A percentile compares a stretch with the other conserved stretches of the same genome.
Conservation (phyloP, 2,797 vertebrate species). For the Sebastes steindachneri region DNA sequence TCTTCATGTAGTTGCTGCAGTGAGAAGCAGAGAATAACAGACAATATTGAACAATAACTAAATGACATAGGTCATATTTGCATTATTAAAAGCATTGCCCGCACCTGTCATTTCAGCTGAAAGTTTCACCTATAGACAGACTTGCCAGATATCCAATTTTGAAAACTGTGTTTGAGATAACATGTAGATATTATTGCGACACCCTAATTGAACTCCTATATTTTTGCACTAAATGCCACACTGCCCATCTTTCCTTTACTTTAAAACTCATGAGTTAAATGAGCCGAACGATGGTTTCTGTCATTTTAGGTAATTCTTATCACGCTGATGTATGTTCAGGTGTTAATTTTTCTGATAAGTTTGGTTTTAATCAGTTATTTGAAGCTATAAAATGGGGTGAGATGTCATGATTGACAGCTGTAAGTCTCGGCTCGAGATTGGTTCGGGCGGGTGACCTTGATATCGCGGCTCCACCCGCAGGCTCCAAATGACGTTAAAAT, state of each 20-base stretch:
- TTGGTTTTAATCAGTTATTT: too few species aligned
- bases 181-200: background rate
- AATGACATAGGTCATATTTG: background rate
- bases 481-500: too few species aligned
- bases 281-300: too few species aligned
- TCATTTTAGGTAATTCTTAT: too few species aligned
- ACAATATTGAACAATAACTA: conserved; percentile 6
- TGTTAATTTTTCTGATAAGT: too few species aligned
- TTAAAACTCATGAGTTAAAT: background rate
- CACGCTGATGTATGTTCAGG: too few species aligned
- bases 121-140: background rate
- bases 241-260: background rate
- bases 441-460: too few species aligned
- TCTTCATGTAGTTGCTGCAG: background rate
- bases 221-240: background rate
- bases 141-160: background rate
- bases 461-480: too few species aligned
- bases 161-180: background rate
- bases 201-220: background rate
- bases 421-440: too few species aligned
- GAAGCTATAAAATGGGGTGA: too few species aligned
- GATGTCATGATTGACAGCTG: too few species aligned
- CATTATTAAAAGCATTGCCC: background rate
- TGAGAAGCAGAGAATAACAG: background rate
- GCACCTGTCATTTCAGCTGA: background rate